A percentile compares a stretch with the other conserved stretches of the same genome.
Conservation (phyloP, 2,113 vertebrate species). For the Candoia aspera region DNA sequence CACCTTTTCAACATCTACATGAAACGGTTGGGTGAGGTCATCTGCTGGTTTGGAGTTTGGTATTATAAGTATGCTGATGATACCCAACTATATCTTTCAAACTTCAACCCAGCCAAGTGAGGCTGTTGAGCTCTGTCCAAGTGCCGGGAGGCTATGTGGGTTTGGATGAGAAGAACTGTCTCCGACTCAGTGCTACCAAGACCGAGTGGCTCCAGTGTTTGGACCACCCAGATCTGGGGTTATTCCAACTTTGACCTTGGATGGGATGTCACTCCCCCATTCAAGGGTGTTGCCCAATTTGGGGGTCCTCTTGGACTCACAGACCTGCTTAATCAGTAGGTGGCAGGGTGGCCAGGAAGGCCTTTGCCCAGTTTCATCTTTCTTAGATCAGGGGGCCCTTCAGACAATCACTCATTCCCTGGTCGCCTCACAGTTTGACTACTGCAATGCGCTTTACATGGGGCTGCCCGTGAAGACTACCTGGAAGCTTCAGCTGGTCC, state of each 20-base stretch:
- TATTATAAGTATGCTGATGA: not conserved
- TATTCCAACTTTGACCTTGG: not conserved
- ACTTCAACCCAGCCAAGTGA: not conserved
- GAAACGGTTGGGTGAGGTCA: not conserved
- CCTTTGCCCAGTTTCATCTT: not conserved
- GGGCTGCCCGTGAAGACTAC: not conserved
- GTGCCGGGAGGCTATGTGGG: not conserved
- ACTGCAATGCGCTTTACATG: not conserved
- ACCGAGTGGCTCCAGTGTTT: not conserved
- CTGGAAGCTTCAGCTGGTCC: not conserved
- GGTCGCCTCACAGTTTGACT: not conserved
- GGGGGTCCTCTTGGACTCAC: not conserved
- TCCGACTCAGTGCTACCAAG: not conserved
- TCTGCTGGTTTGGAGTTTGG: not conserved
- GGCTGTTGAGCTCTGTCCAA: not conserved
- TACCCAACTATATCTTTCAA: not conserved
- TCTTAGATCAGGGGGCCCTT: not conserved
- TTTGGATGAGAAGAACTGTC: not conserved
- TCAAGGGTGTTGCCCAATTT: not conserved
- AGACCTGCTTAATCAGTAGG: not conserved
- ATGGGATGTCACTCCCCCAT: not conserved
- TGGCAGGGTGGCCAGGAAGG: not conserved
- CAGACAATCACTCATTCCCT: not conserved
- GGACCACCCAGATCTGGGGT: not conserved
- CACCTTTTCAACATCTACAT: not conserved